These are phyloP conservation scores for Calycopis cecrops DNA, from an alignment of 1,140 invertebrate genomes.

Conservation along the genomic window DNA sequence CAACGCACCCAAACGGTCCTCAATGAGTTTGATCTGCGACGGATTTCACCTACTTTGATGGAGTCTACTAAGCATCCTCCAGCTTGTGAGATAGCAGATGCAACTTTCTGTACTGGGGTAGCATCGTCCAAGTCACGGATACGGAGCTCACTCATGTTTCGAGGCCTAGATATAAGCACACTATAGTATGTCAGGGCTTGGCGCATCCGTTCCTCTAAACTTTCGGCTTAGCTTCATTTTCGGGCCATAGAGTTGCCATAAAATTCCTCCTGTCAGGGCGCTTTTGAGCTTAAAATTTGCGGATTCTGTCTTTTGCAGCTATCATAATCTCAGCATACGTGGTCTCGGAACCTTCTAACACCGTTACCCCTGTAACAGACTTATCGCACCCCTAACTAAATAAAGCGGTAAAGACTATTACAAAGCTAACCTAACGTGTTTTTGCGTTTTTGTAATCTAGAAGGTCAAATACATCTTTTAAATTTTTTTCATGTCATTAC, in stretches of 20 bases:
- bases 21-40: background rate
- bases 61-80: background rate
- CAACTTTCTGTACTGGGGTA: slow-evolving; percentile 18
- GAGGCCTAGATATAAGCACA: slow-evolving; percentile 16
- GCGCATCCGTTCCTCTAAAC: slow-evolving; percentile 14
- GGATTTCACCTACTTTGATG: slow-evolving; percentile 11
- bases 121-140: slow-evolving; percentile 25
- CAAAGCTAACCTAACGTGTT: too few relatives aligned
- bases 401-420: too few relatives aligned
- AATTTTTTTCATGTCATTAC: too few relatives aligned
- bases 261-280: slow-evolving; percentile 14
- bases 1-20: slow-evolving; percentile 8
- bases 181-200: slow-evolving; percentile 8
- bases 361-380: slow-evolving; percentile 16
- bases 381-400: too few relatives aligned
- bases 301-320: slow-evolving; percentile 16
- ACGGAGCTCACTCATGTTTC: slow-evolving; percentile 20
- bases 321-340: slow-evolving; percentile 21
- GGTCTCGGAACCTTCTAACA: slow-evolving; percentile 6
- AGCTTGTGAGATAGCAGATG: slow-evolving; percentile 5
- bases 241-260: slow-evolving; percentile 20
- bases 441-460: too few relatives aligned
- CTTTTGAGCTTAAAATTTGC: slow-evolving; percentile 1
- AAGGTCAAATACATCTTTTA: too few relatives aligned
- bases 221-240: slow-evolving; percentile 16